These are phyloP conservation scores for Lordiphosa mommai DNA, from an alignment of 1,140 invertebrate species.

Conservation along the genomic window DNA sequence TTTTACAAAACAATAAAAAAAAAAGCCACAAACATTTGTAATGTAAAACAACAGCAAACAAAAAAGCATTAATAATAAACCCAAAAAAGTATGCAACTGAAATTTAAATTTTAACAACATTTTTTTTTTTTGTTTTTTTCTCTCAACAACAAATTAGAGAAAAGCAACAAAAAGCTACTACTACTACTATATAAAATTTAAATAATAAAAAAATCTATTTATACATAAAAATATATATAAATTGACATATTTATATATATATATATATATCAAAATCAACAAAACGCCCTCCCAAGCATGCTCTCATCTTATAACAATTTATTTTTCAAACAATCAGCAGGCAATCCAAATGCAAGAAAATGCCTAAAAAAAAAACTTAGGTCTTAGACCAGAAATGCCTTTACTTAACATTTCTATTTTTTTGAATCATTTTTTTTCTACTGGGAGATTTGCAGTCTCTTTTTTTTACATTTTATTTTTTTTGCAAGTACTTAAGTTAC, in stretches of 20 bases:
- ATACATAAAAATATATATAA: constrained; percentile 15
- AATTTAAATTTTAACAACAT: constrained; percentile 29
- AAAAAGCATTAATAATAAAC: constrained; percentile 45
- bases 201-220: constrained; percentile 12
- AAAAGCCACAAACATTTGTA: constrained; percentile 1
- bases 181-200: neutral
- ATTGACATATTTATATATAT: constrained; percentile 20
- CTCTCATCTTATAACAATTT: constrained; percentile 74
- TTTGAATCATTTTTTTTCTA: constrained; percentile 18
- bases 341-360: constrained; percentile 25
- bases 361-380: constrained; percentile 37
- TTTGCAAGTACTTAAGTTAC: neutral
- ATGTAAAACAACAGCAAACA: constrained; percentile 22
- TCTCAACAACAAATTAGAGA: no score
- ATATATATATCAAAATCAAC: constrained; percentile 28
- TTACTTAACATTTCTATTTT: constrained; percentile 21
- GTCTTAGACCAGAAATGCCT: constrained; percentile 52
- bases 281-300: constrained; percentile 79
- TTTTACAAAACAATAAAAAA: constrained; percentile 34
- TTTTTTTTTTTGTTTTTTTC: neutral
- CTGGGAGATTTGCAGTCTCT: constrained; percentile 31
- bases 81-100: constrained; percentile 35
- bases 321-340: constrained; percentile 45
- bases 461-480: constrained; percentile 6
- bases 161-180: neutral